A percentile compares a stretch with the other conserved stretches of the same genome.
Evolutionary conservation across 1,140 invertebrate genomes (phyloP).

Genomic region (Pogonus chalceus): DNA sequence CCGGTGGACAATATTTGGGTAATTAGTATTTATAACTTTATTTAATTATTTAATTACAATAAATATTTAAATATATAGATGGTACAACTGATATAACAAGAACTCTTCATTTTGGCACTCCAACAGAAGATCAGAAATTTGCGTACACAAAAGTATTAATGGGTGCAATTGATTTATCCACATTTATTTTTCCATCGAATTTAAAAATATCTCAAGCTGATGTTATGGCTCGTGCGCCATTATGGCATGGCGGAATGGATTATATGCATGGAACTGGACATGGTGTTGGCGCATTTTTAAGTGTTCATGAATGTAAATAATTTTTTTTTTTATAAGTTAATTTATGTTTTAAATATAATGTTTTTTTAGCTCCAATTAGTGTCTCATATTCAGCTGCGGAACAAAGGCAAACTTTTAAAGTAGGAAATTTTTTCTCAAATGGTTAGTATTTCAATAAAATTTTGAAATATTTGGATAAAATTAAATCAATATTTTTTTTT

Average conservation of each 20-base stretch:
- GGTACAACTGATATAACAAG: slow-evolving; percentile 91
- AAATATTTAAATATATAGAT: slow-evolving; percentile 40
- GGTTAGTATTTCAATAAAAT: slow-evolving; percentile 39
- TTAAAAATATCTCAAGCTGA: slow-evolving; percentile 59
- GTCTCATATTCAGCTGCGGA: slow-evolving; percentile 44
- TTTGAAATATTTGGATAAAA: background rate
- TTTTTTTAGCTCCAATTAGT: slow-evolving; percentile 56
- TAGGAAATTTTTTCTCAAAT: slow-evolving; percentile 78
- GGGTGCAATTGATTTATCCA: slow-evolving; percentile 66
- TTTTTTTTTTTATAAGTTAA: background rate
- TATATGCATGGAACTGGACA: slow-evolving; percentile 83
- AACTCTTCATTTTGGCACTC: slow-evolving; percentile 79
- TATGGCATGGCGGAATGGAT: slow-evolving; percentile 74
- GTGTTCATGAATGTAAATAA: slow-evolving; percentile 71
- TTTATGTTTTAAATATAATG: slow-evolving; percentile 10
- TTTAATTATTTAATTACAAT: slow-evolving; percentile 26
- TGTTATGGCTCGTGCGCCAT: slow-evolving; percentile 59
- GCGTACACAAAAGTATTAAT: slow-evolving; percentile 87
- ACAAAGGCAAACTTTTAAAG: slow-evolving; percentile 50
- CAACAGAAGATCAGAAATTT: slow-evolving; percentile 61
- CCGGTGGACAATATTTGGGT: slow-evolving; percentile 62
- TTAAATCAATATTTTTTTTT: slow-evolving; percentile 1
- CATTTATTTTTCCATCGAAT: slow-evolving; percentile 55
- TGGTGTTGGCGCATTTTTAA: slow-evolving; percentile 79
- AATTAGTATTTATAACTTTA: slow-evolving; percentile 27